A percentile compares a stretch with the other conserved stretches of the same genome.
Evolutionary conservation across 2,113 vertebrate genomes (phyloP).

Genomic region (Pseudorhombus dupliciocellatus): DNA sequence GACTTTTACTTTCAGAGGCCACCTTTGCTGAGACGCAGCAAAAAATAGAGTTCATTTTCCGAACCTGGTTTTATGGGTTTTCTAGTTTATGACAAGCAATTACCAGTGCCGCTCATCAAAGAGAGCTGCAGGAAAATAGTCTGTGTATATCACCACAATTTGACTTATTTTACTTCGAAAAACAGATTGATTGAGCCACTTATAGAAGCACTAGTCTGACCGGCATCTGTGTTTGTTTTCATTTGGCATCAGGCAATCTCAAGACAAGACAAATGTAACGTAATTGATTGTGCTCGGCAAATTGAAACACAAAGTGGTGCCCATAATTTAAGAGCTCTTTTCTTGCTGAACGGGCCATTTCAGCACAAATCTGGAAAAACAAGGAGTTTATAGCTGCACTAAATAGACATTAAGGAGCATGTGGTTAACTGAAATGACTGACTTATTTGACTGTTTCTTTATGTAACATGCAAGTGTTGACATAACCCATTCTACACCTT

Average conservation of each 20-base stretch:
- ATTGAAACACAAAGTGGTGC: conserved; percentile 74
- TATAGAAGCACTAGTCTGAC: conserved; percentile 55
- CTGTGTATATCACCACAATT: conserved; percentile 40
- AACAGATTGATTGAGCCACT: conserved; percentile 65
- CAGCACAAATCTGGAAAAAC: conserved; percentile 52
- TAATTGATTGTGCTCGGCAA: conserved; percentile 72
- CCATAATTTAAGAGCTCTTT: conserved; percentile 69
- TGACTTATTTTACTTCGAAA: conserved; percentile 42
- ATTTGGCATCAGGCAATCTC: conserved; percentile 56
- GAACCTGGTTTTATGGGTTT: conserved; percentile 32
- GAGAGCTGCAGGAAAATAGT: conserved; percentile 54
- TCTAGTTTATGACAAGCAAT: conserved; percentile 61
- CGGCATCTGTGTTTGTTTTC: conserved; percentile 65
- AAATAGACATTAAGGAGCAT: conserved; percentile 44
- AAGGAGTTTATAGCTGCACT: conserved; percentile 48
- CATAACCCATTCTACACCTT: conserved; percentile 11
- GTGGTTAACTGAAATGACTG: conserved; percentile 35
- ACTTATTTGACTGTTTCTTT: conserved; percentile 47
- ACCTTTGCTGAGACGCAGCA: background rate
- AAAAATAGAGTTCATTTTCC: conserved; percentile 64
- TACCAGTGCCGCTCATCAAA: conserved; percentile 46
- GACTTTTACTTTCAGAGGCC: conserved; percentile 24
- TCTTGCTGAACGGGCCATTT: conserved; percentile 45
- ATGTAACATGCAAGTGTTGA: conserved; percentile 47
- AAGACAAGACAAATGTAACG: conserved; percentile 62